phyloP scores from a whole-genome alignment of 2,113 vertebrate genomes.

The Penelope pileata region DNA sequence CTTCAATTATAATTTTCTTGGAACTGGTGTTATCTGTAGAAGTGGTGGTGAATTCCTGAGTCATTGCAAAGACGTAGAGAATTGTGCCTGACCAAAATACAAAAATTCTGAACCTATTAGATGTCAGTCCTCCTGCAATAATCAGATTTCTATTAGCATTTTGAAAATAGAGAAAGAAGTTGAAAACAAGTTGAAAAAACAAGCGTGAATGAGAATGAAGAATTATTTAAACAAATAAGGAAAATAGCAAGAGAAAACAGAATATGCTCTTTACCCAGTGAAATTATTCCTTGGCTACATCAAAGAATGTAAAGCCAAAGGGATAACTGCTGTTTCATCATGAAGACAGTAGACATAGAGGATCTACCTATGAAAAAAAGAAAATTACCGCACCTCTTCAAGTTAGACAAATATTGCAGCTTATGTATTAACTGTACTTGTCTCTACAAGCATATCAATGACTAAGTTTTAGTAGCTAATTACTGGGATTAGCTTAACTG shows the following conservation, averaged over 20 bases:
- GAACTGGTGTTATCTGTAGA: neutral
- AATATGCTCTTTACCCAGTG: neutral
- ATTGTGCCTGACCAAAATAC: neutral
- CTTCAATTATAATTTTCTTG: neutral
- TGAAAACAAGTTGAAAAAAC: neutral
- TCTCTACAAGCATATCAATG: neutral
- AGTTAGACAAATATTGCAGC: neutral
- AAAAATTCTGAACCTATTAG: neutral
- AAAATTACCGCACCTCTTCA: accelerated
- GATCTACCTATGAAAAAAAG: neutral
- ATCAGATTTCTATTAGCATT: neutral
- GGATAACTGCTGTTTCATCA: neutral
- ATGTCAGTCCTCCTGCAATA: neutral
- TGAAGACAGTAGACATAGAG: neutral
- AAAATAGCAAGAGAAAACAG: neutral
- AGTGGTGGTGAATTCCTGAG: neutral
- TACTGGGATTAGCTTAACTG: neutral
- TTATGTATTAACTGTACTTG: neutral
- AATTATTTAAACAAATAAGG: neutral
- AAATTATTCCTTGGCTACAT: neutral
- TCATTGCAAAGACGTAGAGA: neutral
- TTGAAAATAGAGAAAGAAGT: neutral
- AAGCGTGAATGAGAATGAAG: neutral
- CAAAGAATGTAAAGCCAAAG: neutral
- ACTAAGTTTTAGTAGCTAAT: neutral